Percentiles rank a stretch among this genome's conserved stretches.
Conservation (phyloP, 2,113 vertebrate species). For the chimpanzee (Pan troglodytes) region DNA sequence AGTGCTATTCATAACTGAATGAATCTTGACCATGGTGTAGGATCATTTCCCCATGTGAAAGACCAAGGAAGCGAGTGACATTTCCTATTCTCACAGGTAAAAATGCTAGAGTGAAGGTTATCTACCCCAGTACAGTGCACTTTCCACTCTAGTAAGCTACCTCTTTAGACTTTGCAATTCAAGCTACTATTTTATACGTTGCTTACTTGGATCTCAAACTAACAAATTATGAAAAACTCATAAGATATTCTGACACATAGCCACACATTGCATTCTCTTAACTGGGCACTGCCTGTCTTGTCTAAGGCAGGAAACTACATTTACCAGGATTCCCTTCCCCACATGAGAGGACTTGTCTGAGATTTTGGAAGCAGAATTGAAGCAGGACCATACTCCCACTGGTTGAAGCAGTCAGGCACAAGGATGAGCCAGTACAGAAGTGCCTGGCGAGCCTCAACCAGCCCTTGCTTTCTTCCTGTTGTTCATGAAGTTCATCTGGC, state of each 20-base stretch:
- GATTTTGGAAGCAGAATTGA: not conserved
- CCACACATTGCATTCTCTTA: not conserved
- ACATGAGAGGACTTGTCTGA: not conserved
- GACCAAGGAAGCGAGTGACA: not conserved
- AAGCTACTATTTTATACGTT: not conserved
- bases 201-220: not conserved
- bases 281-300: not conserved
- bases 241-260: not conserved
- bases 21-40: not conserved
- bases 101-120: not conserved
- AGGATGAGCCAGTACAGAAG: rapidly evolving
- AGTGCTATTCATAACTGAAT: not conserved
- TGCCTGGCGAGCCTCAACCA: too few relatives aligned
- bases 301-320: too few relatives aligned
- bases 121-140: not conserved
- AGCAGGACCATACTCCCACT: not conserved
- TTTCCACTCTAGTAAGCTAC: not conserved
- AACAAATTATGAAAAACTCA: not conserved
- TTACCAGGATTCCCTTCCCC: not conserved
- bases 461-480: not conserved
- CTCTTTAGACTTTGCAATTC: not conserved
- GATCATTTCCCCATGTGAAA: not conserved
- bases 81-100: not conserved
- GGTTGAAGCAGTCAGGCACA: not conserved
- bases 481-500: not conserved